phyloP scores from a whole-genome alignment of 2,113 vertebrate genomes.

The Plotosus lineatus region DNA sequence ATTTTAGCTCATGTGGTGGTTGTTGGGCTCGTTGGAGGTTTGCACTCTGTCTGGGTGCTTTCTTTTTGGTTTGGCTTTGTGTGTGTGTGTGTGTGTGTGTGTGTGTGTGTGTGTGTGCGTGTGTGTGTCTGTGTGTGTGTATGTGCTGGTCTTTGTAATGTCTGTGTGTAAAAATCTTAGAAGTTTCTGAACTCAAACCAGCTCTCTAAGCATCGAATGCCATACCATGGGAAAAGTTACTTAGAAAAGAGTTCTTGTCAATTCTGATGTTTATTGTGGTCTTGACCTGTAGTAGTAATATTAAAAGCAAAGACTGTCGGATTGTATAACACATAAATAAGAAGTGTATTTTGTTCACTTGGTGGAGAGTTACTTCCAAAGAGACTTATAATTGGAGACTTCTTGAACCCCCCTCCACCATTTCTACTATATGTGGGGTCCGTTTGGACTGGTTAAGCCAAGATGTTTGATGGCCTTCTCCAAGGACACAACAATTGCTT shows the following conservation, averaged over 20 bases:
- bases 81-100: too few relatives aligned
- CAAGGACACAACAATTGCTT: too few relatives aligned
- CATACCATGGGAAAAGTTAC: neutral
- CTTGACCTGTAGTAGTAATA: neutral
- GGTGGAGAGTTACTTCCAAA: neutral
- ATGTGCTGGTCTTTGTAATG: neutral
- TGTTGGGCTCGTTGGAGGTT: too few relatives aligned
- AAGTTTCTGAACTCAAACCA: neutral
- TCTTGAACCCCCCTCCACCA: too few relatives aligned
- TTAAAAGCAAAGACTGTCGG: neutral
- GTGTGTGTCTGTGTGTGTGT: too few relatives aligned
- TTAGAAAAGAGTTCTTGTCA: neutral
- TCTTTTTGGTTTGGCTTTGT: neutral
- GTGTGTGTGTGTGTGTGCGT: too few relatives aligned
- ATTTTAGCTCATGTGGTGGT: too few relatives aligned
- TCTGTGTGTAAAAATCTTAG: neutral
- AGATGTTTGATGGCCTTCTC: too few relatives aligned
- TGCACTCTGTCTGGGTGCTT: too few relatives aligned
- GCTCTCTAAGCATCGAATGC: neutral
- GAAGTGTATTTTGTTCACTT: neutral
- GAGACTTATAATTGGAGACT: neutral
- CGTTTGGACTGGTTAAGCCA: too few relatives aligned
- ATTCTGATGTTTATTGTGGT: neutral
- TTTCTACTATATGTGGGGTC: too few relatives aligned
- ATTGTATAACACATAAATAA: neutral